These are phyloP conservation scores for Lycaena phlaeas DNA, from an alignment of 2,888 invertebrate genomes.

Conservation along the genomic window DNA sequence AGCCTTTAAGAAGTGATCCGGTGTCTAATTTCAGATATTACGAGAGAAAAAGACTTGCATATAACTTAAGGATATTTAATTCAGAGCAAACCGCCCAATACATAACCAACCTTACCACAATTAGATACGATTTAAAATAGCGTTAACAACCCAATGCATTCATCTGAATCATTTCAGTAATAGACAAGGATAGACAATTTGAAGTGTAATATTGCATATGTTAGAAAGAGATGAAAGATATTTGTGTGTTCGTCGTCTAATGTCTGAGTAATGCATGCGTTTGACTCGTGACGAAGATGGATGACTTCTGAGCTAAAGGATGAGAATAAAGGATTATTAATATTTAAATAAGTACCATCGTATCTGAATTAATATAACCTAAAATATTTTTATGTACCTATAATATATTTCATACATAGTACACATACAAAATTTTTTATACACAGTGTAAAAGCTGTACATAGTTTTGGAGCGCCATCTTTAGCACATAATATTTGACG, in stretches of 20 bases:
- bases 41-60: conserved; percentile 50
- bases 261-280: conserved; percentile 58
- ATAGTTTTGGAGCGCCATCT: too few species aligned
- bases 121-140: conserved; percentile 21
- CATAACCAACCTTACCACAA: conserved; percentile 22
- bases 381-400: too few species aligned
- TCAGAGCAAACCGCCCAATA: conserved; percentile 21
- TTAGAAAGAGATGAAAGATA: conserved; percentile 35
- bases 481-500: too few species aligned
- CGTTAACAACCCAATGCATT: conserved; percentile 30
- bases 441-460: too few species aligned
- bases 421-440: too few species aligned
- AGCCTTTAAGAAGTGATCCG: too few species aligned
- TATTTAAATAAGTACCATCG: conserved; percentile 22
- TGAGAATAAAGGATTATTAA: conserved; percentile 33
- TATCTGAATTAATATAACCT: too few species aligned
- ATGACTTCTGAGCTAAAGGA: conserved; percentile 52
- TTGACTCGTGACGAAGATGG: conserved; percentile 61
- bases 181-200: conserved; percentile 39
- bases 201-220: conserved; percentile 27
- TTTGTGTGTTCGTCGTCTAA: conserved; percentile 27
- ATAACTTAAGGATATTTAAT: conserved; percentile 56
- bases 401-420: too few species aligned
- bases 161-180: conserved; percentile 54
- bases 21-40: conserved; percentile 37